Evolutionary conservation across 2,888 invertebrate species (phyloP), one percentile per base, ranked within the genome.

Genomic region (Apoda limacodes): DNA sequence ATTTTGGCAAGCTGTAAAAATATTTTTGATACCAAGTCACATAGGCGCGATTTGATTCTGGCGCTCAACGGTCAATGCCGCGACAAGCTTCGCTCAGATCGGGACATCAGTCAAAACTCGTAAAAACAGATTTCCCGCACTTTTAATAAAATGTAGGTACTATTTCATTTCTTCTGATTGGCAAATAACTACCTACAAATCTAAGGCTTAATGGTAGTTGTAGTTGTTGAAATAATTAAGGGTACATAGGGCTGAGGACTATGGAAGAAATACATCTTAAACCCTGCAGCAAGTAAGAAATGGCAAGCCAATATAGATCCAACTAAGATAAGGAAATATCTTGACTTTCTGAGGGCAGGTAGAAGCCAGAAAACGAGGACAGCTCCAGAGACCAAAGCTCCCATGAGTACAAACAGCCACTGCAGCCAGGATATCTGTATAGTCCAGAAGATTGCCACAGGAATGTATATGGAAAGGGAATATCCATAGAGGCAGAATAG

Each of bases 401-500:
- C 95, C 45, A 90, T 75, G 20, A 92, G 70, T 0, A 95, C 92
- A 26, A 98, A 82, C 4, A 88, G 55, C 97, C 97, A 98, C 55
- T 95, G 95, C 15, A 98, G 80, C 85, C 90, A 86, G 12, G 83
- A 82, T 9, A 88, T 83, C 64, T 89, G 92, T 49, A 98, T 91
- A 0, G 93, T 88, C 95, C 96, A 97, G 22, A 98, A 76, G 42
- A 97, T 86, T 2, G 96, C 92, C 5, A 95, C 90, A 3, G 98
- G 98, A 53, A 98, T 88, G 71, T 95, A 98, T 53, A 97, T 92
- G 17, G 94, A 88, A 25, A 98, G 78, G 0, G 96, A 96, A 68
- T 98, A 98, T 5, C 98, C 98, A 58, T 98, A 98, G 6, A 97
- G 83, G 63, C 96, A 97, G 57, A 98, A 85, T 6, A 98, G 83